These are phyloP conservation scores for Miichthys miiuy DNA, from an alignment of 2,797 vertebrate species.

Conservation along the genomic window DNA sequence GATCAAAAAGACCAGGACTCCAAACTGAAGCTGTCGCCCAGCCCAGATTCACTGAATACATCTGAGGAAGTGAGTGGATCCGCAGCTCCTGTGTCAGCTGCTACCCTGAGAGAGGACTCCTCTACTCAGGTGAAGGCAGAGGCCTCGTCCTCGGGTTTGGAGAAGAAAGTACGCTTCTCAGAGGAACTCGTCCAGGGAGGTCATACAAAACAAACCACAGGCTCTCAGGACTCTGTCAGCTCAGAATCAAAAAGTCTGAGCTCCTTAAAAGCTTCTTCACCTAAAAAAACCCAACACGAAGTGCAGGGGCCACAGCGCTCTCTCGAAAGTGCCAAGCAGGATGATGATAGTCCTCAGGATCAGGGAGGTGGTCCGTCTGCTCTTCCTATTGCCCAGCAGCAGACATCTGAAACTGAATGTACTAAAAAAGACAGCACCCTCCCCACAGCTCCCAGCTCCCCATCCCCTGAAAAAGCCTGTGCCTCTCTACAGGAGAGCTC, in stretches of 20 bases:
- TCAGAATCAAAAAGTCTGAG: conserved; percentile 57
- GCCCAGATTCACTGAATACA: conserved; percentile 32
- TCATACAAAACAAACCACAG: conserved; percentile 45
- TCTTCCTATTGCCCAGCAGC: conserved; percentile 50
- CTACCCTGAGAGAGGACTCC: conserved; percentile 32
- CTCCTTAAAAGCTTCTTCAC: conserved; percentile 61
- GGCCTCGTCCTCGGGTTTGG: conserved; percentile 47
- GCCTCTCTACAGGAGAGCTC: conserved; percentile 53
- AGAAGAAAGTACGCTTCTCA: conserved; percentile 86
- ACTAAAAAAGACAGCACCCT: conserved; percentile 45
- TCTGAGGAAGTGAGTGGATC: conserved; percentile 47
- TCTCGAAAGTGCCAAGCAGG: conserved; percentile 42
- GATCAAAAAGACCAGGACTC: conserved; percentile 62
- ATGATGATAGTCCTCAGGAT: conserved; percentile 53
- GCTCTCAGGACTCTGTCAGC: conserved; percentile 43
- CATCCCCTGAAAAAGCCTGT: conserved; percentile 56
- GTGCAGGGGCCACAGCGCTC: conserved; percentile 34
- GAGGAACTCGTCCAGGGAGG: conserved; percentile 71
- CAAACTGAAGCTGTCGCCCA: conserved; percentile 51
- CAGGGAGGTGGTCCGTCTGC: conserved; percentile 41
- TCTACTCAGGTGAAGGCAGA: conserved; percentile 40
- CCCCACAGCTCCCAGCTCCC: conserved; percentile 31
- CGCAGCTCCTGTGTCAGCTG: conserved; percentile 11
- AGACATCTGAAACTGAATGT: conserved; percentile 60
- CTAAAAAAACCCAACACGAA: conserved; percentile 40